phyloP scores from a whole-genome alignment of 2,797 vertebrate genomes.

The Holocentrus rufus region DNA sequence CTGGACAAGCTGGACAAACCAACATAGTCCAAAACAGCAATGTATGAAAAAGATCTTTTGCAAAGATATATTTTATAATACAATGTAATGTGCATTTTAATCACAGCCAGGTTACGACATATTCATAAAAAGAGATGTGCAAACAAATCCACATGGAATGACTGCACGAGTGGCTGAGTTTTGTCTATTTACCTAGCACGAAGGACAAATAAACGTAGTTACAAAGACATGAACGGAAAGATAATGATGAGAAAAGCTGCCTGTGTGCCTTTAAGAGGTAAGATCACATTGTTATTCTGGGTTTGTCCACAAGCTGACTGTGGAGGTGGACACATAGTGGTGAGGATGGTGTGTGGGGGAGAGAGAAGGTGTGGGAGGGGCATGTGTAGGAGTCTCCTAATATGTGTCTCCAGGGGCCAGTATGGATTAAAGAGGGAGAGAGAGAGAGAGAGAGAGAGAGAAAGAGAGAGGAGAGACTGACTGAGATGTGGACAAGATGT shows the following conservation, averaged over 20 bases:
- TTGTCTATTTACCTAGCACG: background rate
- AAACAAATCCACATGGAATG: background rate
- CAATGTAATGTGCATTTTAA: background rate
- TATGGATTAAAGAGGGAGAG: constrained; percentile 61
- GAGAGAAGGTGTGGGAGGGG: constrained; percentile 66
- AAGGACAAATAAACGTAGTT: constrained; percentile 7
- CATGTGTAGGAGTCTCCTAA: constrained; percentile 75
- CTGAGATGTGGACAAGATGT: constrained; percentile 58
- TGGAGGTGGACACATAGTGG: constrained; percentile 81
- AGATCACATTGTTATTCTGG: constrained; percentile 82
- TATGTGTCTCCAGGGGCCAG: constrained; percentile 70
- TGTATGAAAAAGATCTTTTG: background rate
- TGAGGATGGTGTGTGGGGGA: constrained; percentile 74
- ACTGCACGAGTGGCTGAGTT: constrained; percentile 1
- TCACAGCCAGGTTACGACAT: background rate
- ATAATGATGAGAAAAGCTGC: constrained; percentile 53
- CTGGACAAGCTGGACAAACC: background rate
- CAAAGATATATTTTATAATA: background rate
- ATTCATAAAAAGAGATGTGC: background rate
- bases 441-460: constrained; percentile 30
- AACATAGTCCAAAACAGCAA: background rate
- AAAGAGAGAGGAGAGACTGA: constrained; percentile 41
- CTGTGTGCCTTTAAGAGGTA: constrained; percentile 78
- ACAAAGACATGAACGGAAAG: constrained; percentile 21
- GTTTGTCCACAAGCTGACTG: constrained; percentile 82